phyloP scores from a whole-genome alignment of 2,797 vertebrate species.

The Malurus splendens region DNA sequence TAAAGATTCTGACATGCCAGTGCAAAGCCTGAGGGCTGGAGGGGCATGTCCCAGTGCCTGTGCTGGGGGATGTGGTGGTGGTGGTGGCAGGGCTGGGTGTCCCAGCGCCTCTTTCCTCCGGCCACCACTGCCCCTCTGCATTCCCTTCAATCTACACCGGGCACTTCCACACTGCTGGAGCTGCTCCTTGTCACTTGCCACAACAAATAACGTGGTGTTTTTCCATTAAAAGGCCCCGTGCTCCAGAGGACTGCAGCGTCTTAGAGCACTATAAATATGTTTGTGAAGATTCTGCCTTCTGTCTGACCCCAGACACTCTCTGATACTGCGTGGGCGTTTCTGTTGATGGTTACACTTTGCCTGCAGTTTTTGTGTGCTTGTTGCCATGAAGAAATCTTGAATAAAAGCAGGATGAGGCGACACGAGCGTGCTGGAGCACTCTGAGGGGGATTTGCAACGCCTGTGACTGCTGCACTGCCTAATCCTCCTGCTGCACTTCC shows the following conservation, averaged over 20 bases:
- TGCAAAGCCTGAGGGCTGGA: rapidly evolving
- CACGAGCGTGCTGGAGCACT: not conserved
- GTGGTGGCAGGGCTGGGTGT: not conserved
- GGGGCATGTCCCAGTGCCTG: rapidly evolving
- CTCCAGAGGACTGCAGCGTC: not conserved
- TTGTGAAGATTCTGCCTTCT: not conserved
- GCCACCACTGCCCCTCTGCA: not conserved
- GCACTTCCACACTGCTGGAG: not conserved
- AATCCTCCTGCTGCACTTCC: not conserved
- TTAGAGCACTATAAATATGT: conserved; percentile 5
- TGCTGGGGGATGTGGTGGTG: not conserved
- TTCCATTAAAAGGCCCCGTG: not conserved
- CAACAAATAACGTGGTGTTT: not conserved
- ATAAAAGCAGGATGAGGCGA: not conserved
- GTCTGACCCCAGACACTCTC: not conserved
- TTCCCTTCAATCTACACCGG: not conserved
- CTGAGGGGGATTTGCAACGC: not conserved
- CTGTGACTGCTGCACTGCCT: not conserved
- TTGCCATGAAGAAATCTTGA: conserved; percentile 25
- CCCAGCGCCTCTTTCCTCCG: not conserved
- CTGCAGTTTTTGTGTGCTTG: conserved; percentile 10
- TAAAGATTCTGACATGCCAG: rapidly evolving
- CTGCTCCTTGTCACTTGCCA: not conserved
- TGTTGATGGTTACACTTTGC: conserved; percentile 25
- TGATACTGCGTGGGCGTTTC: not conserved